Evolutionary conservation across 2,797 vertebrate species (phyloP).

Genomic region (Taeniopygia guttata): DNA sequence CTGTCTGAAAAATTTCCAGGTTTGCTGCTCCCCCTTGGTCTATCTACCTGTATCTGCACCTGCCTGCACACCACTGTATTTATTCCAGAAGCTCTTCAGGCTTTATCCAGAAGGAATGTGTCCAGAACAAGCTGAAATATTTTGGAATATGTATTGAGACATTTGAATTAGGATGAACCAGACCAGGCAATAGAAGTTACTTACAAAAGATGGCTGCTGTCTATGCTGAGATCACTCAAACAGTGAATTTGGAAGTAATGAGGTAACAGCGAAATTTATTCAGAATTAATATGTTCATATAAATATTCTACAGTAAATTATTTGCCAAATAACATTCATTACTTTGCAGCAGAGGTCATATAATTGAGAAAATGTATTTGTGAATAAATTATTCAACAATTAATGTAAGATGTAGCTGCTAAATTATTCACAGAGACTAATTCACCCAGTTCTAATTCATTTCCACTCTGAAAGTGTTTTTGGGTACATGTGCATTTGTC

Average conservation of each 20-base stretch:
- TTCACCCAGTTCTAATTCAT: constrained; percentile 25
- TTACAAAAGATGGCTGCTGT: not conserved
- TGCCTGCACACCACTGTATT: not conserved
- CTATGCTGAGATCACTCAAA: not conserved
- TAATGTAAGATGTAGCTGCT: constrained; percentile 17
- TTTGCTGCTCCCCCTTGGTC: not conserved
- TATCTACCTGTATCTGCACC: too few species aligned
- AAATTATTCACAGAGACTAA: constrained; percentile 55
- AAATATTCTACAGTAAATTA: constrained; percentile 48
- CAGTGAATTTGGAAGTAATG: not conserved
- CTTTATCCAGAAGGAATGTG: not conserved
- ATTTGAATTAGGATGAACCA: not conserved
- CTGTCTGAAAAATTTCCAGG: not conserved
- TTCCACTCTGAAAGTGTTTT: constrained; percentile 1
- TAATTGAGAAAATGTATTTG: constrained; percentile 50
- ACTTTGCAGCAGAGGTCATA: constrained; percentile 31
- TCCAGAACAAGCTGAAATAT: not conserved
- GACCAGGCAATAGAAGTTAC: not conserved
- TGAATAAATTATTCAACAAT: constrained; percentile 58
- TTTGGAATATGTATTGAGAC: not conserved
- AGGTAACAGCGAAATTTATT: not conserved
- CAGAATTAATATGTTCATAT: constrained; percentile 12
- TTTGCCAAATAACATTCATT: constrained; percentile 45
- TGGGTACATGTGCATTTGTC: not conserved
- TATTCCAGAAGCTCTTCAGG: not conserved